These are phyloP conservation scores for Leptopilina syphax DNA, from an alignment of 2,888 invertebrate species.

Conservation along the genomic window DNA sequence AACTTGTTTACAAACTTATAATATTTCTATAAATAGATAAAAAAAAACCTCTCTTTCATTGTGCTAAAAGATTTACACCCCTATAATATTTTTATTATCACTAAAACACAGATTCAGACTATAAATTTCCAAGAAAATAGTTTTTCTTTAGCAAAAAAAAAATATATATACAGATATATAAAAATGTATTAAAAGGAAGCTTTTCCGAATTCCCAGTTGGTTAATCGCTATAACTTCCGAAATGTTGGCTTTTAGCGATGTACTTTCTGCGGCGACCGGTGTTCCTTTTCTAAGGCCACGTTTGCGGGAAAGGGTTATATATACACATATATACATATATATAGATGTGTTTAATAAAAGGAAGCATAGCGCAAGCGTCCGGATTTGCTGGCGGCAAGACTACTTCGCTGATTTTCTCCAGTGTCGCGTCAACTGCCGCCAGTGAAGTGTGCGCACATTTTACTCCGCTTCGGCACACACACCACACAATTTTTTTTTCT, in stretches of 20 bases:
- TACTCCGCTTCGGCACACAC: slow-evolving; percentile 36
- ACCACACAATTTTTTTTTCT: neutral
- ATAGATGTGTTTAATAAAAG: slow-evolving; percentile 45
- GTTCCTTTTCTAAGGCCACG: slow-evolving; percentile 45
- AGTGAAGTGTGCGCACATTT: slow-evolving; percentile 60
- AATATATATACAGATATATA: neutral
- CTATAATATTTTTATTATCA: too few species aligned
- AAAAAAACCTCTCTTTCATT: neutral
- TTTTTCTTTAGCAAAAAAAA: too few species aligned
- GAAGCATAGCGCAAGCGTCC: slow-evolving; percentile 67
- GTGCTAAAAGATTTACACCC: too few species aligned
- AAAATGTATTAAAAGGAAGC: neutral
- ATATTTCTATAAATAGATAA: neutral
- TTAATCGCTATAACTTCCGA: slow-evolving; percentile 25
- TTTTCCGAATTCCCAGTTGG: neutral
- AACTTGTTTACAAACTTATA: too few species aligned
- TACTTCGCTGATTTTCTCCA: slow-evolving; percentile 64
- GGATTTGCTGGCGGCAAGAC: slow-evolving; percentile 63
- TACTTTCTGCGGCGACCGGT: slow-evolving; percentile 44
- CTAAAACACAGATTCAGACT: too few species aligned
- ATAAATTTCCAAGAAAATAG: too few species aligned
- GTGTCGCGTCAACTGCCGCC: slow-evolving; percentile 73
- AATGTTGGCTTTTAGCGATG: slow-evolving; percentile 35
- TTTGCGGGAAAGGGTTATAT: slow-evolving; percentile 43
- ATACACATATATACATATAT: neutral